These are phyloP conservation scores for Wasmannia auropunctata DNA, from an alignment of 1,140 invertebrate species.

Conservation along the genomic window DNA sequence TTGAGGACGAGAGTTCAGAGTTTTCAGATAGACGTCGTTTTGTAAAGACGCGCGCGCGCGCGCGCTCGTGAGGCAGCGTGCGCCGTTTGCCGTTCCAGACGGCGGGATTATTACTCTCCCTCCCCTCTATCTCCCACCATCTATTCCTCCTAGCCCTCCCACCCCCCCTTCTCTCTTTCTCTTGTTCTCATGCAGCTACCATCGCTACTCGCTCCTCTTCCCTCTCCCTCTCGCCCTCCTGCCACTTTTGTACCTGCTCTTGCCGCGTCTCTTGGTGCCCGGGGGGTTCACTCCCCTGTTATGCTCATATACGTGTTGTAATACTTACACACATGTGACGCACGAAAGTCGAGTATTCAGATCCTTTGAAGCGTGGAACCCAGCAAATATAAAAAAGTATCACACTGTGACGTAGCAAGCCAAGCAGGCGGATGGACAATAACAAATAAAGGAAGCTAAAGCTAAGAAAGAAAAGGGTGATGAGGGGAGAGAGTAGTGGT, in stretches of 20 bases:
- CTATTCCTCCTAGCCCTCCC: conserved; percentile 34
- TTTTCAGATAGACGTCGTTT: conserved; percentile 77
- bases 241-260: conserved; percentile 4
- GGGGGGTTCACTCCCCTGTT: conserved; percentile 42
- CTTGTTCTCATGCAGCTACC: background rate
- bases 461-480: background rate
- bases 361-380: conserved; percentile 30
- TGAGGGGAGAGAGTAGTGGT: background rate
- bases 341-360: background rate
- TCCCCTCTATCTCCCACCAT: background rate
- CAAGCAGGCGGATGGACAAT: background rate
- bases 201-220: background rate
- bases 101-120: conserved; percentile 55
- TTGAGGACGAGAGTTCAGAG: conserved; percentile 75
- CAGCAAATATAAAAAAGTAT: conserved; percentile 57
- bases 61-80: conserved; percentile 65
- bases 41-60: conserved; percentile 72
- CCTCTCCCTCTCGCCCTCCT: background rate
- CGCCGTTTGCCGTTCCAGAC: conserved; percentile 66
- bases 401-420: background rate
- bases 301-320: conserved; percentile 11
- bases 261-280: background rate
- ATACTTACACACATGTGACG: background rate
- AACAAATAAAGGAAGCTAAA: background rate
- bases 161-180: conserved; percentile 39